phyloP scores from a whole-genome alignment of 2,113 vertebrate species.

The Daubentonia madagascariensis region DNA sequence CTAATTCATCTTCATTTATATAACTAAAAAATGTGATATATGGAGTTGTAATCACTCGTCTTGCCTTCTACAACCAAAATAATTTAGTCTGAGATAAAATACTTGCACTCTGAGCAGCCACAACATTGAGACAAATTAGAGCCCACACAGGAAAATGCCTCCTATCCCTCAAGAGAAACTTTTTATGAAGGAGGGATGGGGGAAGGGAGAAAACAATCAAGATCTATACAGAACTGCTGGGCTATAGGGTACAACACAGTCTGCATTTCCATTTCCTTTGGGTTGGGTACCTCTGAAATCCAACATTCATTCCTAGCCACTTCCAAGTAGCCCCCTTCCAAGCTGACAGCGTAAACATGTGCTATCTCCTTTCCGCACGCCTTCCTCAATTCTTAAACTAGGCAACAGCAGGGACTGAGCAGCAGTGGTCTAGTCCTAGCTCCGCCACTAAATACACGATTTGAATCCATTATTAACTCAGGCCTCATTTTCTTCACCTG shows the following conservation, averaged over 20 bases:
- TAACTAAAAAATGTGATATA: not conserved
- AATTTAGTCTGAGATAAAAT: constrained; percentile 57
- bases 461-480: not conserved
- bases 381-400: not conserved
- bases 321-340: not conserved
- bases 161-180: not conserved
- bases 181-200: not conserved
- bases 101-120: constrained; percentile 49
- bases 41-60: constrained; percentile 5
- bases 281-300: not conserved
- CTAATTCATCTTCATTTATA: not conserved
- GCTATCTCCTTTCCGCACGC: not conserved
- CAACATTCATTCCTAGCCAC: not conserved
- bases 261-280: not conserved
- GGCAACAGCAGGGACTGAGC: rapidly evolving
- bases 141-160: not conserved
- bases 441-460: not conserved
- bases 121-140: constrained; percentile 55
- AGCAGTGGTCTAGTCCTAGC: not conserved
- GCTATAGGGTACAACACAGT: not conserved
- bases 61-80: constrained; percentile 58
- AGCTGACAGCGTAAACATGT: rapidly evolving
- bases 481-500: not conserved
- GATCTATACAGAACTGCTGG: not conserved
- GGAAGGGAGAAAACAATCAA: not conserved